These are phyloP conservation scores for Diachrysia chrysitis DNA, from an alignment of 2,888 invertebrate species.

Conservation along the genomic window DNA sequence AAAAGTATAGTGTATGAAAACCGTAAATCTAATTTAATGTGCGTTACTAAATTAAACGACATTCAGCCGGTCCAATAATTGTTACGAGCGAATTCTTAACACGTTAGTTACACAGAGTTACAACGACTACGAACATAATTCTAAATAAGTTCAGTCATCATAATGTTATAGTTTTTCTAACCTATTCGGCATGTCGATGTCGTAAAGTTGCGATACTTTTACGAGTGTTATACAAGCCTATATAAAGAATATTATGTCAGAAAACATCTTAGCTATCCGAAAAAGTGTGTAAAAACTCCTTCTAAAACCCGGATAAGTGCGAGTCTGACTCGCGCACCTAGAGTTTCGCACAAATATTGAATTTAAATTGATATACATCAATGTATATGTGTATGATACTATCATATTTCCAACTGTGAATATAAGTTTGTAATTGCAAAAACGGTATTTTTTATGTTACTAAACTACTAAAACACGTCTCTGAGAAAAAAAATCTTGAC, in stretches of 20 bases:
- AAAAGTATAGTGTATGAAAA: constrained; percentile 21
- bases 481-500: too few species aligned
- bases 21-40: constrained; percentile 31
- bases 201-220: constrained; percentile 52
- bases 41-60: constrained; percentile 31
- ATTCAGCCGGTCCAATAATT: constrained; percentile 28
- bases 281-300: constrained; percentile 16
- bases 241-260: constrained; percentile 22
- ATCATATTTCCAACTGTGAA: too few species aligned
- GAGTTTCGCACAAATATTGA: too few species aligned
- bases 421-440: too few species aligned
- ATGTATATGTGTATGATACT: too few species aligned
- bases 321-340: too few species aligned
- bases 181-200: constrained; percentile 47
- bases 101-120: constrained; percentile 16
- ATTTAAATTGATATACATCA: too few species aligned
- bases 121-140: constrained; percentile 25
- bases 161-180: constrained; percentile 53
- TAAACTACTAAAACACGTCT: too few species aligned
- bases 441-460: too few species aligned
- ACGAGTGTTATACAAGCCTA: constrained; percentile 32
- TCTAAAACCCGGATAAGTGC: too few species aligned
- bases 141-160: constrained; percentile 18
- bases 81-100: constrained; percentile 27
- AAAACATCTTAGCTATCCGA: constrained; percentile 14